phyloP scores from a whole-genome alignment of 2,888 invertebrate species.

The Epinotia ramella region DNA sequence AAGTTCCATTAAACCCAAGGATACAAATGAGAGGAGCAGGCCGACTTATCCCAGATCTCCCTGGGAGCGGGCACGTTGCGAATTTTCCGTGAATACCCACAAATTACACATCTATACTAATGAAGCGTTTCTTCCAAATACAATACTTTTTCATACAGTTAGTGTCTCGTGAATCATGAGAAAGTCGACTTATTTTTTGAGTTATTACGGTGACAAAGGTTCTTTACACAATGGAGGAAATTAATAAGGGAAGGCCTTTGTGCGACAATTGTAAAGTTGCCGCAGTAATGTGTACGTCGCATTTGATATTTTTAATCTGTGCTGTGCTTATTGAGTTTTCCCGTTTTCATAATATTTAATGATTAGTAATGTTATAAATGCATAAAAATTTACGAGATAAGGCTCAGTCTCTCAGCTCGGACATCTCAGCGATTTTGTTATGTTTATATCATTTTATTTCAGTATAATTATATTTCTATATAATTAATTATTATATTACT shows the following conservation, averaged over 20 bases:
- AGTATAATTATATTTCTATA: too few species aligned
- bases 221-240: slow-evolving; percentile 35
- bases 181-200: slow-evolving; percentile 35
- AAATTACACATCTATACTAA: slow-evolving; percentile 45
- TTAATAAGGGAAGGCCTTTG: slow-evolving; percentile 40
- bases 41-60: slow-evolving; percentile 51
- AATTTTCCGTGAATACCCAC: slow-evolving; percentile 51
- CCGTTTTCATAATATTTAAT: neutral
- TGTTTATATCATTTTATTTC: too few species aligned
- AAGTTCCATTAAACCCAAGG: slow-evolving; percentile 74
- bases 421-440: too few species aligned
- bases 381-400: too few species aligned
- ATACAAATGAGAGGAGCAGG: slow-evolving; percentile 77
- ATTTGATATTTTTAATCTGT: slow-evolving; percentile 16
- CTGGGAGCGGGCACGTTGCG: slow-evolving; percentile 57
- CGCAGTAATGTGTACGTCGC: slow-evolving; percentile 17
- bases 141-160: slow-evolving; percentile 36
- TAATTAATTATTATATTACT: too few species aligned
- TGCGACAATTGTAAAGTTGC: slow-evolving; percentile 21
- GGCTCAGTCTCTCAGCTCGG: too few species aligned
- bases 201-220: slow-evolving; percentile 39
- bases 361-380: too few species aligned
- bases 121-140: slow-evolving; percentile 40
- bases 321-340: neutral
- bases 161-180: slow-evolving; percentile 7